phyloP scores from a whole-genome alignment of 2,113 vertebrate species.

The Rousettus leschenaultii region DNA sequence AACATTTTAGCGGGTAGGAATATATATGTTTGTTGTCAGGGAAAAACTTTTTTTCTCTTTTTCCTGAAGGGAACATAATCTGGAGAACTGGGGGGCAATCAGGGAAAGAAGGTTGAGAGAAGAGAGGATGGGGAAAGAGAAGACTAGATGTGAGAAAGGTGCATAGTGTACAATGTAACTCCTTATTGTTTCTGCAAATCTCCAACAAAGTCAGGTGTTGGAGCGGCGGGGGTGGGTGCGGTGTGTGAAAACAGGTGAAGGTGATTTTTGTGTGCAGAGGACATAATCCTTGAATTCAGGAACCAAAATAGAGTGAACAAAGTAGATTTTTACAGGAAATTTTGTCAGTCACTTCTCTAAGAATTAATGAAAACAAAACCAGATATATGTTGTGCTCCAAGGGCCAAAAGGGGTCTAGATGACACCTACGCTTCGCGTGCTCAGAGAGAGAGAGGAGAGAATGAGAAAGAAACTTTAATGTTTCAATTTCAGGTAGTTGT shows the following conservation, averaged over 20 bases:
- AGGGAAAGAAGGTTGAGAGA: not conserved
- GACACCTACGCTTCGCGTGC: not conserved
- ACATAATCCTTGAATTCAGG: not conserved
- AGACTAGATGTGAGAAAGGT: not conserved
- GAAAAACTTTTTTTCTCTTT: not conserved
- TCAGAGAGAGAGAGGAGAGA: not conserved
- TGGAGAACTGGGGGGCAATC: not conserved
- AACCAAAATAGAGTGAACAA: not conserved
- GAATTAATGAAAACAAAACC: not conserved
- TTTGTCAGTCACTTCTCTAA: not conserved
- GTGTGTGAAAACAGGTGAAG: not conserved
- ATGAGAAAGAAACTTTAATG: not conserved
- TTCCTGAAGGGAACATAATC: not conserved
- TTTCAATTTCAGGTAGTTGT: not conserved
- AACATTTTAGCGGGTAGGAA: not conserved
- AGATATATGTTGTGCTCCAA: not conserved
- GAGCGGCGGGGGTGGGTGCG: too few relatives aligned
- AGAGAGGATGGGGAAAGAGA: not conserved
- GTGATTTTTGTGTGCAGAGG: not conserved
- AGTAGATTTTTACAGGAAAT: not conserved
- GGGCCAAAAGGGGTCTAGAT: not conserved
- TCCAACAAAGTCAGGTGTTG: not conserved
- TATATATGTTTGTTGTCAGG: not conserved
- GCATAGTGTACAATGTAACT: accelerated
- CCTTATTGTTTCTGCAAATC: not conserved